Conservation (phyloP, 2,113 vertebrate genomes). For the Andinoacara biseriatus region DNA sequence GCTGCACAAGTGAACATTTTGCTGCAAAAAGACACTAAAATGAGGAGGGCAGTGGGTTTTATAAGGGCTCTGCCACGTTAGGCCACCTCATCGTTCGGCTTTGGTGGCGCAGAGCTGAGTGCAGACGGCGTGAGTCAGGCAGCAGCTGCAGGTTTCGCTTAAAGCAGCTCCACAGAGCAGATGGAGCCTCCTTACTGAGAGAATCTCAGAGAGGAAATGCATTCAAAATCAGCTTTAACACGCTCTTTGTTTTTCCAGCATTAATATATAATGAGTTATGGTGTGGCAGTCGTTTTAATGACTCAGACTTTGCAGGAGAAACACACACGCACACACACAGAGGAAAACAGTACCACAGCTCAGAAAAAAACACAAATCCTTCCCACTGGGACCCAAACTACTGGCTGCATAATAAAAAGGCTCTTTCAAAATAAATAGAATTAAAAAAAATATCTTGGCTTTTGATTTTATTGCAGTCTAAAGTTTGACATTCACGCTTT, state of each 20-base stretch:
- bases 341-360: too few relatives aligned
- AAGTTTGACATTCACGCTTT: background rate
- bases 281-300: background rate
- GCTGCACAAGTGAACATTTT: accelerated
- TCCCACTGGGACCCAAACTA: background rate
- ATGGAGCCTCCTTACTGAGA: background rate
- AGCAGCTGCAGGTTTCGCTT: slow-evolving; percentile 6
- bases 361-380: background rate
- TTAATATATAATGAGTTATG: background rate
- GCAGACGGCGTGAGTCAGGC: background rate
- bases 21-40: background rate
- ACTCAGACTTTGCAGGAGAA: background rate
- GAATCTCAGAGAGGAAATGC: background rate
- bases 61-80: background rate
- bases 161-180: background rate
- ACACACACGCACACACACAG: background rate
- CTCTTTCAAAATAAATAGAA: too few relatives aligned
- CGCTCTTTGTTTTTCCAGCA: background rate
- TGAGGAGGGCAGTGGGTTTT: background rate
- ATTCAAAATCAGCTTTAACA: background rate
- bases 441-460: too few relatives aligned
- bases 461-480: too few relatives aligned
- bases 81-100: background rate
- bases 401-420: too few relatives aligned
- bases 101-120: background rate